These are phyloP conservation scores for Crocodylus rhombifer DNA, from an alignment of 2,797 vertebrate species.

Conservation along the genomic window DNA sequence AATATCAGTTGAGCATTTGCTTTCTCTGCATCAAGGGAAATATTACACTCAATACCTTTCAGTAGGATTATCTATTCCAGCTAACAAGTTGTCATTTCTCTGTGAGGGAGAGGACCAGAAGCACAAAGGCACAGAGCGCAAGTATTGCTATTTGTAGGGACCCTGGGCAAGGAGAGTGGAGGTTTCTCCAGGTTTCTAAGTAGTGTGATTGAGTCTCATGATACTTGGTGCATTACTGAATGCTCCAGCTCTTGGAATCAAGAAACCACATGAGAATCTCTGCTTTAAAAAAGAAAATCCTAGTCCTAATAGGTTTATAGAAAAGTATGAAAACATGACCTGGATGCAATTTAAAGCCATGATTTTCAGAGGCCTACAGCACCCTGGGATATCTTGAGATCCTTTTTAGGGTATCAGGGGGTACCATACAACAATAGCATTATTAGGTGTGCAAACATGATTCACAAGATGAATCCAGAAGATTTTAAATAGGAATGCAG, in stretches of 20 bases:
- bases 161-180: neutral
- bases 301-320: too few relatives aligned
- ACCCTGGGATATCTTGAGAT: too few relatives aligned
- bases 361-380: too few relatives aligned
- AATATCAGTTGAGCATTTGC: neutral
- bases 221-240: neutral
- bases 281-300: neutral
- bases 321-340: too few relatives aligned
- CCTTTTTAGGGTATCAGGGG: too few relatives aligned
- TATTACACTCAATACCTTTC: neutral
- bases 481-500: too few relatives aligned
- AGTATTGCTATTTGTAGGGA: neutral
- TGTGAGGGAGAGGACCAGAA: accelerated
- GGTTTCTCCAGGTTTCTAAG: neutral
- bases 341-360: too few relatives aligned
- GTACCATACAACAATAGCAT: too few relatives aligned
- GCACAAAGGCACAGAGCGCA: neutral
- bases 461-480: too few relatives aligned
- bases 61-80: neutral
- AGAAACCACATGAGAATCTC: neutral
- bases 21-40: neutral
- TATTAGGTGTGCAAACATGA: too few relatives aligned
- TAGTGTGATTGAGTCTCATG: neutral
- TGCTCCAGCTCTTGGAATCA: neutral
- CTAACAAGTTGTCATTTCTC: neutral